These are phyloP conservation scores for Natator depressus DNA, from an alignment of 2,113 vertebrate species.

Conservation along the genomic window DNA sequence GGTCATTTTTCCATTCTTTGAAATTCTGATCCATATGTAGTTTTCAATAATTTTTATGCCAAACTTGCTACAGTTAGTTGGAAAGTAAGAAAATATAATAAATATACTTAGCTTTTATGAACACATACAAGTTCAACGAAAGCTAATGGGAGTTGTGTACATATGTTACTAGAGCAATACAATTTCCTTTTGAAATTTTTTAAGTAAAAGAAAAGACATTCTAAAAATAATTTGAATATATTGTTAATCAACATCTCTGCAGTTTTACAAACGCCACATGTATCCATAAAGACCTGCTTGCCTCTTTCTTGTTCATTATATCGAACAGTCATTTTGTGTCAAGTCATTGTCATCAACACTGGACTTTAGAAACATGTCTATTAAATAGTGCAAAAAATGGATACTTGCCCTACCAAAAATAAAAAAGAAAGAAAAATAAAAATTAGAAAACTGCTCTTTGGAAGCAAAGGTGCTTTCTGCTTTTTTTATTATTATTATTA, in stretches of 20 bases:
- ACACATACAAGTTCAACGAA: neutral
- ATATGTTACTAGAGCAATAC: neutral
- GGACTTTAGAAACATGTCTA: neutral
- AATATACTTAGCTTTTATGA: neutral
- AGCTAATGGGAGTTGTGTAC: neutral
- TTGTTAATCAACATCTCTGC: neutral
- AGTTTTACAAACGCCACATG: neutral
- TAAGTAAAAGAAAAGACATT: neutral
- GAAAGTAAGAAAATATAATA: neutral
- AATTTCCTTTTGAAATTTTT: neutral
- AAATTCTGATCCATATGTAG: neutral
- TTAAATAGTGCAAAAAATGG: neutral
- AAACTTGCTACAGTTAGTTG: neutral
- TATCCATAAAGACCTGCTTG: neutral
- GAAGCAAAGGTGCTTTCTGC: neutral
- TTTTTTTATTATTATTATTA: neutral
- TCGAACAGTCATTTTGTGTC: neutral
- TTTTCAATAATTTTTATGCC: neutral
- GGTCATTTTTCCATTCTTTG: neutral
- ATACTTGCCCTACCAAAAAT: neutral
- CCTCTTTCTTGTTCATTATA: neutral
- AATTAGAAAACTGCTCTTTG: neutral
- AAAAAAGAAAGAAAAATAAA: neutral
- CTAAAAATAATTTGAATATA: neutral
- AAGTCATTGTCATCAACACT: neutral